Conservation (phyloP, 1,140 invertebrate species). For the Acyrthosiphon pisum region DNA sequence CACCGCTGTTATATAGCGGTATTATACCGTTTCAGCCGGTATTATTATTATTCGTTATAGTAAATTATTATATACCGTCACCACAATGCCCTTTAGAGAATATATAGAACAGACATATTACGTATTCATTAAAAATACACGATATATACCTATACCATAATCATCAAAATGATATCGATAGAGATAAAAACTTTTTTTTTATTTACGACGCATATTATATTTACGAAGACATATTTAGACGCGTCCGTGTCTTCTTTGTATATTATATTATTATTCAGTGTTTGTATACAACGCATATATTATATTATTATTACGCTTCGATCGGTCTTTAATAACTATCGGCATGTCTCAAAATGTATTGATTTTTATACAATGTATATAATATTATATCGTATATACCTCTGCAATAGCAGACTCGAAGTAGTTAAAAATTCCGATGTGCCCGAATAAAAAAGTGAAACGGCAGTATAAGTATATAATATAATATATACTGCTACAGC, state of each 20-base stretch:
- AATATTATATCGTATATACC: not conserved
- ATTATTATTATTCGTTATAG: not conserved
- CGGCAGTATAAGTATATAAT: not conserved
- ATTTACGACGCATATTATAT: not conserved
- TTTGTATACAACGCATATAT: too few species aligned
- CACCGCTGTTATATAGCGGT: not conserved
- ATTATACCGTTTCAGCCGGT: not conserved
- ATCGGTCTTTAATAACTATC: not conserved
- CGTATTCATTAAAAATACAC: not conserved
- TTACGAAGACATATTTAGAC: too few species aligned
- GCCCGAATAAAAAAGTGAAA: not conserved
- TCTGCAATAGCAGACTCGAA: not conserved
- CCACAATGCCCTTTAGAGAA: not conserved
- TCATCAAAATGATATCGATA: not conserved
- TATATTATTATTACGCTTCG: not conserved
- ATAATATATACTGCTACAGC: not conserved
- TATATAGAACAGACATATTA: not conserved
- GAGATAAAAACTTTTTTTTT: not conserved
- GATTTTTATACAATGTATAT: not conserved
- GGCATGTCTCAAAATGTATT: not conserved
- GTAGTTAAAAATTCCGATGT: not conserved
- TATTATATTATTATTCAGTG: too few species aligned
- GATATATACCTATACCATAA: not conserved
- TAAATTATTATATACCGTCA: not conserved
- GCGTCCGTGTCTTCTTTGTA: not conserved